Evolutionary conservation across 2,888 invertebrate genomes (phyloP), one percentile per base, ranked within the genome.

Genomic region (Chrysolina haemoptera): DNA sequence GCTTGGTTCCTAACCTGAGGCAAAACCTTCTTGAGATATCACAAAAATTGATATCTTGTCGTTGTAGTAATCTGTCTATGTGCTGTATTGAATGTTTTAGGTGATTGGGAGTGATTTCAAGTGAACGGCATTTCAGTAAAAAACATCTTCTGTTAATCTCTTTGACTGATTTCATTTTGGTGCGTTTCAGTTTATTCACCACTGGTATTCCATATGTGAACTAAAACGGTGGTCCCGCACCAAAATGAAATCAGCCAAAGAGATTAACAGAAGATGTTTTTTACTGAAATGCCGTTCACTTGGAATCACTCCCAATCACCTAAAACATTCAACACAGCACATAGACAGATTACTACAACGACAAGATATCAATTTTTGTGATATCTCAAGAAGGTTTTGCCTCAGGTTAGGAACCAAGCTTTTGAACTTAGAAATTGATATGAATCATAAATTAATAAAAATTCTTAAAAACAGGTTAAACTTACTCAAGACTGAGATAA

Each of bases 381-480:
- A n/a, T n/a, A n/a, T n/a, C 6, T 50, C 48, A 50, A 50, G 14
- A 50, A 50, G 48, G 16, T 50, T 50, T 50, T 50, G 48, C 16
- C 14, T 16, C 48, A 50, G 48, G 48, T 50, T 50, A 16, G 48
- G 48, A 50, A n/a, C 48, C 6, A 50, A 50, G 16, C 48, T n/a
- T 14, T 50, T 50, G 48, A 16, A 50, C 12, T 16, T 50, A 14
- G 48, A 14, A 14, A 50, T 50, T n/a, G 48, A 50, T 50, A 50
- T 50, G 14, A 50, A 50, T 6, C 48, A 50, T 50, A 50, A 50
- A 50, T 50, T 50, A 16, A 50, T 50, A 16, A 16, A 50, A 16
- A 50, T 50, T 14, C 48, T 50, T 50, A n/a, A 50, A 50, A 14
- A 16, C 12, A 50, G 48, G 48, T 16, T 50, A 14, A 50, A n/a